Evolutionary conservation across 2,888 invertebrate genomes (phyloP).

Genomic region (Euproctis similis): DNA sequence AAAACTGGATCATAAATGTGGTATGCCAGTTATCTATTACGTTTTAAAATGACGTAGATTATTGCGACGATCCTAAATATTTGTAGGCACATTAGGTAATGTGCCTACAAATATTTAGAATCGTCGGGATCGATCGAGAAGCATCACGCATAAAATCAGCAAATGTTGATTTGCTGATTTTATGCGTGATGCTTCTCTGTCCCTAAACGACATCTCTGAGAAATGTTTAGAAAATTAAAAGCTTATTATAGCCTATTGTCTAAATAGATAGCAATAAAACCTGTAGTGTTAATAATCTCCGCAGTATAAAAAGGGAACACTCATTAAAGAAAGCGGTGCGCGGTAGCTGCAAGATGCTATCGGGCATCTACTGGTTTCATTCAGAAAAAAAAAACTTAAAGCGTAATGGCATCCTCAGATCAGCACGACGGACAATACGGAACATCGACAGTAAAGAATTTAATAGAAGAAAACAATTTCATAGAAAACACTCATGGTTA

Average conservation of each 20-base stretch:
- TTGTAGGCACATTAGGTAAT: no score
- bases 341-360: constrained; percentile 62
- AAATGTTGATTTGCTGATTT: no score
- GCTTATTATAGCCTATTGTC: constrained; percentile 11
- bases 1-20: constrained; percentile 27
- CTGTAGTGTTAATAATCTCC: constrained; percentile 38
- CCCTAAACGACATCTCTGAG: no score
- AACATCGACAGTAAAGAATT: constrained; percentile 25
- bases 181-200: no score
- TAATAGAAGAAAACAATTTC: constrained; percentile 23
- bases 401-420: constrained; percentile 51
- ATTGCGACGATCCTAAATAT: no score
- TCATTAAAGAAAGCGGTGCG: constrained; percentile 64
- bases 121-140: no score
- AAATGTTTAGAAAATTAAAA: constrained; percentile 1
- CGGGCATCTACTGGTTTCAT: constrained; percentile 51
- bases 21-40: constrained; percentile 27
- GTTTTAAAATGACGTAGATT: no score
- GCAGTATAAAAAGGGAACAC: constrained; percentile 54
- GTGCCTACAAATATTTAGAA: no score
- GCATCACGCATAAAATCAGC: no score
- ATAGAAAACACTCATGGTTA: constrained; percentile 46
- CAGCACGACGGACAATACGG: constrained; percentile 25
- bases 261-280: constrained; percentile 19
- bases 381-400: constrained; percentile 48